These are phyloP conservation scores for Epinephelus awoara DNA, from an alignment of 2,797 vertebrate species.

Conservation along the genomic window DNA sequence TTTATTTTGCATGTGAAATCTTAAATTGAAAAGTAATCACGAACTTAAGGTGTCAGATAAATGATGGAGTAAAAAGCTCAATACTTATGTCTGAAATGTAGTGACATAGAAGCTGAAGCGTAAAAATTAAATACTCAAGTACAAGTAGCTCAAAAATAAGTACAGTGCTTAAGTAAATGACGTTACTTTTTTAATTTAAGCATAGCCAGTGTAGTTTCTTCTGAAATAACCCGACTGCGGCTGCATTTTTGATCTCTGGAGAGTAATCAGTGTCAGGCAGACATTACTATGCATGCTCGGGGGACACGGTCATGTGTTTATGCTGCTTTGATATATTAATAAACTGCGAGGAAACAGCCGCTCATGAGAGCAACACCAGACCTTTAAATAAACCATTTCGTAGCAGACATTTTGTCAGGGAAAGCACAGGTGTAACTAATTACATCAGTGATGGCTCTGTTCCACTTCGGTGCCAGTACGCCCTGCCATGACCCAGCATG, in stretches of 20 bases:
- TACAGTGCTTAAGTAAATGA: background rate
- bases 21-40: background rate
- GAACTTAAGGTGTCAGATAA: no score
- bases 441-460: background rate
- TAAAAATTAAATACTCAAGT: no score
- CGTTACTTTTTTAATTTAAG: background rate
- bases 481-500: slow-evolving; percentile 12
- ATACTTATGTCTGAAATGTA: no score
- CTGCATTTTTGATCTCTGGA: background rate
- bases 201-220: background rate
- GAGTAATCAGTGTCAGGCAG: background rate
- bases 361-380: background rate
- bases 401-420: slow-evolving; percentile 5
- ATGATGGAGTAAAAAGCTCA: no score
- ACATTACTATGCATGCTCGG: background rate
- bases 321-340: slow-evolving; percentile 8
- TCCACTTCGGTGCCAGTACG: slow-evolving; percentile 1
- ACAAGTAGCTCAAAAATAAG: no score
- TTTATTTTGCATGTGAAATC: background rate
- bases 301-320: background rate
- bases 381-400: slow-evolving; percentile 18
- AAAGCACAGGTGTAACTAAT: slow-evolving; percentile 13
- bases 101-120: no score
- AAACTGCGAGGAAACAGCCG: background rate
- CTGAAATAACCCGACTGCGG: background rate